Evolutionary conservation across 2,113 vertebrate genomes (phyloP).

Genomic region (Malurus cyaneus): DNA sequence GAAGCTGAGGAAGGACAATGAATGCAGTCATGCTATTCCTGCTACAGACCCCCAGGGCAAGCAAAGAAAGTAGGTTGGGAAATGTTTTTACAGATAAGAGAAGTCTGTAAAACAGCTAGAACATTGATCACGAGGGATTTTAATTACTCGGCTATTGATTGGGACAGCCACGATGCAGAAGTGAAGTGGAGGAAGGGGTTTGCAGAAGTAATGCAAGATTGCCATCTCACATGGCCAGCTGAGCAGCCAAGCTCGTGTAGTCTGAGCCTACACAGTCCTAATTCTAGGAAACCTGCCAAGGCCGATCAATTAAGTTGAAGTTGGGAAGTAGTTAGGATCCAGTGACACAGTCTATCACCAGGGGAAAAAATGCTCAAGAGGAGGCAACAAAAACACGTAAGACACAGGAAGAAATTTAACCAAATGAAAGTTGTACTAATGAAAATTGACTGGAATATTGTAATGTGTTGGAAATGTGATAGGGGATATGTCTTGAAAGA

Average conservation of each 20-base stretch:
- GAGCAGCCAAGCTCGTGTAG: slow-evolving; percentile 1
- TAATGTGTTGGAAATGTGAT: background rate
- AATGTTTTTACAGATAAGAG: slow-evolving; percentile 48
- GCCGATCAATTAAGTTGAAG: slow-evolving; percentile 70
- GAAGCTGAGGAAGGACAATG: slow-evolving; percentile 39
- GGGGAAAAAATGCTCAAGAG: slow-evolving; percentile 23
- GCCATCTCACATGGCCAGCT: slow-evolving; percentile 28
- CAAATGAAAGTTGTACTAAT: slow-evolving; percentile 33
- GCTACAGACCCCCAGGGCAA: slow-evolving; percentile 25
- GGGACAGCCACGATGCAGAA: background rate
- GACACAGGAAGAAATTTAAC: slow-evolving; percentile 46
- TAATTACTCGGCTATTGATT: slow-evolving; percentile 57
- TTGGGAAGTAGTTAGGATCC: slow-evolving; percentile 64
- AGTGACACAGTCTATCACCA: slow-evolving; percentile 53
- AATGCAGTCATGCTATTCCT: slow-evolving; percentile 28
- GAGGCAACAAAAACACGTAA: slow-evolving; percentile 26
- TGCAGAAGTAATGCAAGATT: slow-evolving; percentile 52
- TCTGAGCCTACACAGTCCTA: slow-evolving; percentile 48
- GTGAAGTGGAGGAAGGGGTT: background rate
- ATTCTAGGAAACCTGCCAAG: slow-evolving; percentile 73
- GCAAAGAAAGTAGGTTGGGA: slow-evolving; percentile 32
- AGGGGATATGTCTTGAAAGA: slow-evolving; percentile 15
- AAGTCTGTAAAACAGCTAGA: slow-evolving; percentile 49
- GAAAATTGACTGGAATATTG: slow-evolving; percentile 59
- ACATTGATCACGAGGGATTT: slow-evolving; percentile 49